A percentile compares a stretch with the other conserved stretches of the same genome.
These are phyloP conservation scores for Prionailurus viverrinus DNA, from an alignment of 2,113 vertebrate species.

Conservation along the genomic window DNA sequence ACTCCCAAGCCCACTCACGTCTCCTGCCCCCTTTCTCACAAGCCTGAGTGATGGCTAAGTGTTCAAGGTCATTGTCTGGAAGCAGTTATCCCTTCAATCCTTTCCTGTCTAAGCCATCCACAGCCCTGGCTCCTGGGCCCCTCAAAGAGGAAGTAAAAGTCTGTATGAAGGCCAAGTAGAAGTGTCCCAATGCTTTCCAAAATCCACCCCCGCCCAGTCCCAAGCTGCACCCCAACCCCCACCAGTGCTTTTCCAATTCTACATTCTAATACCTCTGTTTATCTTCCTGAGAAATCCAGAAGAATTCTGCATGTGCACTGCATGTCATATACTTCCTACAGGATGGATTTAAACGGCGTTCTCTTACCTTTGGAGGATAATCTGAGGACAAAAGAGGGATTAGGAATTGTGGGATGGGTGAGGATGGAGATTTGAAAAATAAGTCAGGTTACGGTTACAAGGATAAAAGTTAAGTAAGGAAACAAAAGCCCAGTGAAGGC, in stretches of 20 bases:
- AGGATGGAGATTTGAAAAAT: conserved; percentile 23
- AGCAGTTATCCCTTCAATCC: conserved; percentile 65
- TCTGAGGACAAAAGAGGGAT: conserved; percentile 70
- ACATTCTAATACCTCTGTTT: conserved; percentile 12
- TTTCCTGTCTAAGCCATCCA: conserved; percentile 53
- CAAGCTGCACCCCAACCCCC: not conserved
- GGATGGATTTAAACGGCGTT: conserved; percentile 57
- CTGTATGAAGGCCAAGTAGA: conserved; percentile 4
- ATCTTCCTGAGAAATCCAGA: not conserved
- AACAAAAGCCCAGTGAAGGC: conserved; percentile 66
- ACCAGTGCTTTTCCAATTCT: not conserved
- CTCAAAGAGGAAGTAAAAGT: conserved; percentile 39
- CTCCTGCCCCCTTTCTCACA: not conserved
- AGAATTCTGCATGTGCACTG: not conserved
- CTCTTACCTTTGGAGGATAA: conserved; percentile 47
- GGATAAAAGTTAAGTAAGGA: conserved; percentile 65
- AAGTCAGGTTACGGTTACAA: conserved; percentile 63
- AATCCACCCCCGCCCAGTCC: not conserved
- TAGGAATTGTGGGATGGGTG: not conserved
- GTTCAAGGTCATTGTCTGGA: conserved; percentile 54
- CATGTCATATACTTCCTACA: conserved; percentile 41
- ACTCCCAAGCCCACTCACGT: not conserved
- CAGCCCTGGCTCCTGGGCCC: not conserved
- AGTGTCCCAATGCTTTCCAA: not conserved
- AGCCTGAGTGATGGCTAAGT: not conserved